Conservation (phyloP, 2,888 invertebrate species). For the Coremacera marginata region DNA sequence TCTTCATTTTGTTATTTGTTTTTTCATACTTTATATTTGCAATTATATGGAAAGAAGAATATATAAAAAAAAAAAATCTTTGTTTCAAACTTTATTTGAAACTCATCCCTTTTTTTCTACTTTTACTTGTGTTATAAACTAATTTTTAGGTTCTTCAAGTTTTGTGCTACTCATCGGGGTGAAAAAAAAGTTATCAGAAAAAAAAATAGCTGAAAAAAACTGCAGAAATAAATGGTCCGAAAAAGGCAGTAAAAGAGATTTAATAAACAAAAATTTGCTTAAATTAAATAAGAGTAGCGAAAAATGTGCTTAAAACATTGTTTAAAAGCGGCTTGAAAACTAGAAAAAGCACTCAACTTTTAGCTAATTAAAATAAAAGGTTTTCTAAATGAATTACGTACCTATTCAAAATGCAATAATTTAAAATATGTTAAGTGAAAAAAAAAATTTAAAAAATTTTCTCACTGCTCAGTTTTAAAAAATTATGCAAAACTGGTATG, state of each 20-base stretch:
- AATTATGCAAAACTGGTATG: no score
- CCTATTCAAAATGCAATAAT: no score
- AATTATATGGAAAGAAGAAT: not conserved
- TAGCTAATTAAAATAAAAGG: no score
- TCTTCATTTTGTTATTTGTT: not conserved
- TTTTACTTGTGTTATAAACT: not conserved
- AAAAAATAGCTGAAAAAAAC: not conserved
- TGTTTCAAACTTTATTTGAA: not conserved
- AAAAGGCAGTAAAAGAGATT: constrained; percentile 7
- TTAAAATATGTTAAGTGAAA: no score
- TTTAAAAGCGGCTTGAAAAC: no score
- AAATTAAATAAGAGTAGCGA: not conserved
- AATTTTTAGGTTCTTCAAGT: not conserved
- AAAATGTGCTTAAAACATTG: no score
- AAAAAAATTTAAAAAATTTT: no score
- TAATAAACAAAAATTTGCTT: constrained; percentile 13
- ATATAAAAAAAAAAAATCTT: not conserved
- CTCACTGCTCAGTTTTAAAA: no score
- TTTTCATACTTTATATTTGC: not conserved
- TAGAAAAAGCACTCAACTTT: no score
- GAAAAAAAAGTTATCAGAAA: not conserved
- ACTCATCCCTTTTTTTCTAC: not conserved
- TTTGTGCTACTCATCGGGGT: not conserved
- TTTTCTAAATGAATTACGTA: no score
- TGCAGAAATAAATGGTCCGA: not conserved